phyloP scores from a whole-genome alignment of 2,888 invertebrate species.

The Myopa testacea region DNA sequence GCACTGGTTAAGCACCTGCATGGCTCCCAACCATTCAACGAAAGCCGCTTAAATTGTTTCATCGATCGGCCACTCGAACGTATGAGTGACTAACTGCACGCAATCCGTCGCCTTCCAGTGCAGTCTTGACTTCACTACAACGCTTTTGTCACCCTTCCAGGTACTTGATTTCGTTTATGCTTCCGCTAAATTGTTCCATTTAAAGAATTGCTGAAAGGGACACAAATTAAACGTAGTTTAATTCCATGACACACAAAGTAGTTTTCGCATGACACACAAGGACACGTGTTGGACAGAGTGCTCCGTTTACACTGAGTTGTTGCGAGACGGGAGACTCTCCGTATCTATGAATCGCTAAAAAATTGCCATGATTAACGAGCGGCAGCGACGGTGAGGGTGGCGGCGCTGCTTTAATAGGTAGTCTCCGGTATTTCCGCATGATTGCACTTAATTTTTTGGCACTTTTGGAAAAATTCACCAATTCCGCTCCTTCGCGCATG shows the following conservation, averaged over 20 bases:
- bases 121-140: not conserved
- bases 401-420: constrained; percentile 29
- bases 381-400: not conserved
- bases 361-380: constrained; percentile 39
- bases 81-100: not conserved
- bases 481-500: constrained; percentile 2
- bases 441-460: constrained; percentile 35
- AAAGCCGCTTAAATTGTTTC: not conserved
- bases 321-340: not conserved
- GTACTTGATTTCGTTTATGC: constrained; percentile 1
- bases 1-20: not conserved
- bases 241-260: too few species aligned
- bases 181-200: not conserved
- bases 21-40: not conserved
- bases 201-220: constrained; percentile 4
- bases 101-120: not conserved
- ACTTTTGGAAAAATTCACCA: constrained; percentile 8
- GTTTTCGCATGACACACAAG: too few species aligned
- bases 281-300: not conserved
- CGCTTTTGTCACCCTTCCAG: not conserved
- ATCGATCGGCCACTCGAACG: not conserved
- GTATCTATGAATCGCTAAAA: not conserved
- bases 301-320: not conserved
- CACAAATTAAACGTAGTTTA: not conserved
- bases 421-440: constrained; percentile 37